Conservation (phyloP, 2,797 vertebrate species). For the Parauchenoglanis ngamensis region DNA sequence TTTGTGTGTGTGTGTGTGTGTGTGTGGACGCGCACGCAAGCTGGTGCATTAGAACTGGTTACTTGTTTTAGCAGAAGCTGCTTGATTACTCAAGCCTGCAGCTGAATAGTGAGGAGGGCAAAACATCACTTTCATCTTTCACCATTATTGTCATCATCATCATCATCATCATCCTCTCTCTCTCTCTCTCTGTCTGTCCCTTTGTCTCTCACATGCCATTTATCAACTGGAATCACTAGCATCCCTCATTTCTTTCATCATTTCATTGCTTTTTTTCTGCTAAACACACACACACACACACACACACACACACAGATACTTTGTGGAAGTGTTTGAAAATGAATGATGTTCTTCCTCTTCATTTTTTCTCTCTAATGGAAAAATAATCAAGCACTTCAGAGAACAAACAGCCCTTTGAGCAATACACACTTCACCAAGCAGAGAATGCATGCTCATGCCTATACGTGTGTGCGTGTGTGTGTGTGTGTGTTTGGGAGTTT, state of each 20-base stretch:
- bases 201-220: not conserved
- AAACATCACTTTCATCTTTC: constrained; percentile 22
- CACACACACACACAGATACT: not conserved
- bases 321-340: constrained; percentile 8
- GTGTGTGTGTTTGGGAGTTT: not conserved
- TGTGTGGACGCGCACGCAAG: not conserved
- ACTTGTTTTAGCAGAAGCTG: not conserved
- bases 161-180: not conserved
- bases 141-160: not conserved
- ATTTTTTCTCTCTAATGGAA: constrained; percentile 19
- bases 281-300: constrained; percentile 1
- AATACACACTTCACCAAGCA: not conserved
- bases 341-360: constrained; percentile 10
- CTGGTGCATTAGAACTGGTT: not conserved
- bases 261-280: not conserved
- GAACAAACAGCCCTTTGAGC: constrained; percentile 24
- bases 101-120: not conserved
- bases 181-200: not conserved
- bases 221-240: constrained; percentile 4
- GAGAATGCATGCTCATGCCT: not conserved
- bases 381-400: constrained; percentile 18
- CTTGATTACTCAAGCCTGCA: constrained; percentile 10
- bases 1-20: not conserved
- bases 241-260: constrained; percentile 5
- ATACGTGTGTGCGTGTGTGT: not conserved